Conservation (phyloP, 2,113 vertebrate genomes). For the Solea senegalensis region DNA sequence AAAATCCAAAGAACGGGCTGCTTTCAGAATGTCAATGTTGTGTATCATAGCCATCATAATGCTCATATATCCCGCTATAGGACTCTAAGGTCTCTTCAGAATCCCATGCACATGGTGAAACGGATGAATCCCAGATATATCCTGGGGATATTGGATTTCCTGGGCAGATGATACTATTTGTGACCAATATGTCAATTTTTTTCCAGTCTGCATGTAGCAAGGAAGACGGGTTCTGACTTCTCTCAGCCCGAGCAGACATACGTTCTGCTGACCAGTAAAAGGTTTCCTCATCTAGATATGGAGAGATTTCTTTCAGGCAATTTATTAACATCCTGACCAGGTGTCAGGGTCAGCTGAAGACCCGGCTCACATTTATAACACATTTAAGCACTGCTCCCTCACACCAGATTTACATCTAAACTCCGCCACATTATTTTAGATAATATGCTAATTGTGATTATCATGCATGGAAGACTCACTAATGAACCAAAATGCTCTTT, state of each 20-base stretch:
- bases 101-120: slow-evolving; percentile 64
- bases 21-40: slow-evolving; percentile 75
- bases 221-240: slow-evolving; percentile 48
- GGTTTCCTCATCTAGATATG: slow-evolving; percentile 32
- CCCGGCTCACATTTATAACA: slow-evolving; percentile 24
- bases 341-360: slow-evolving; percentile 43
- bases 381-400: slow-evolving; percentile 26
- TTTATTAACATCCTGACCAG: slow-evolving; percentile 56
- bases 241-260: slow-evolving; percentile 48
- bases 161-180: slow-evolving; percentile 72
- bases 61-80: slow-evolving; percentile 69
- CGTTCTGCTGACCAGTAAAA: slow-evolving; percentile 71
- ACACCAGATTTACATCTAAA: slow-evolving; percentile 34
- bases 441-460: slow-evolving; percentile 52
- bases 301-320: slow-evolving; percentile 50
- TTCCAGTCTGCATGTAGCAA: slow-evolving; percentile 33
- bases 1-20: slow-evolving; percentile 63
- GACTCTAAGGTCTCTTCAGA: slow-evolving; percentile 73
- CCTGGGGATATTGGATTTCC: slow-evolving; percentile 76
- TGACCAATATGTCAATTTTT: slow-evolving; percentile 74
- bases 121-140: slow-evolving; percentile 76
- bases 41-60: slow-evolving; percentile 68
- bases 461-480: slow-evolving; percentile 52
- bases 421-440: slow-evolving; percentile 27
- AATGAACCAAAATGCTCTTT: slow-evolving; percentile 47